A percentile compares a stretch with the other conserved stretches of the same genome.
These are phyloP conservation scores for Coptodon bakossiorum DNA, from an alignment of 2,113 vertebrate genomes.

Conservation along the genomic window DNA sequence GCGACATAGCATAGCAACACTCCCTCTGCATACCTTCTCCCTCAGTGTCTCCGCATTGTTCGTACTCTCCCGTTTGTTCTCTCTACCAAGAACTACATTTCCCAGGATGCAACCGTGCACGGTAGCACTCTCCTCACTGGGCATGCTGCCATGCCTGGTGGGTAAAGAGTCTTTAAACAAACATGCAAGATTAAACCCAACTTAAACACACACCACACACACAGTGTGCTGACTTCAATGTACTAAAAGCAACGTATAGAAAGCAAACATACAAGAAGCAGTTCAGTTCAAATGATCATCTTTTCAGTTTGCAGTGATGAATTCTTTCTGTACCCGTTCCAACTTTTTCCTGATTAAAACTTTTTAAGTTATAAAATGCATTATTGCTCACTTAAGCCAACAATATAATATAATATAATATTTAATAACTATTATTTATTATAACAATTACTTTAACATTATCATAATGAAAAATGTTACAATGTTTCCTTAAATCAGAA, in stretches of 20 bases:
- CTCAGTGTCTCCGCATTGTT: background rate
- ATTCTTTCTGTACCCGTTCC: background rate
- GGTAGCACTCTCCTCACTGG: background rate
- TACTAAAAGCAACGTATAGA: background rate
- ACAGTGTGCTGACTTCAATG: background rate
- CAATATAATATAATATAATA: background rate
- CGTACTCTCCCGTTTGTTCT: background rate
- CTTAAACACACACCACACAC: background rate
- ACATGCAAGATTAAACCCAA: background rate
- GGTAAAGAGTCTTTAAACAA: conserved; percentile 12
- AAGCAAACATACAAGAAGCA: background rate
- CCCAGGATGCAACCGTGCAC: conserved; percentile 23
- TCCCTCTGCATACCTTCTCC: background rate
- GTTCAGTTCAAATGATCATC: background rate
- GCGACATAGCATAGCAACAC: background rate
- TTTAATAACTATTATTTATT: background rate
- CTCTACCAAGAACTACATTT: background rate
- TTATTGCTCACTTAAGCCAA: background rate
- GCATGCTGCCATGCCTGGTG: background rate
- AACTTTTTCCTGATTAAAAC: background rate
- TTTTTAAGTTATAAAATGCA: background rate
- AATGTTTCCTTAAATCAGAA: background rate
- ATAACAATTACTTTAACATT: background rate
- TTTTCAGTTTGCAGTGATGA: background rate
- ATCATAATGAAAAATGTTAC: background rate